Evolutionary conservation across 2,113 vertebrate species (phyloP).

Genomic region (Pelusios castaneus): DNA sequence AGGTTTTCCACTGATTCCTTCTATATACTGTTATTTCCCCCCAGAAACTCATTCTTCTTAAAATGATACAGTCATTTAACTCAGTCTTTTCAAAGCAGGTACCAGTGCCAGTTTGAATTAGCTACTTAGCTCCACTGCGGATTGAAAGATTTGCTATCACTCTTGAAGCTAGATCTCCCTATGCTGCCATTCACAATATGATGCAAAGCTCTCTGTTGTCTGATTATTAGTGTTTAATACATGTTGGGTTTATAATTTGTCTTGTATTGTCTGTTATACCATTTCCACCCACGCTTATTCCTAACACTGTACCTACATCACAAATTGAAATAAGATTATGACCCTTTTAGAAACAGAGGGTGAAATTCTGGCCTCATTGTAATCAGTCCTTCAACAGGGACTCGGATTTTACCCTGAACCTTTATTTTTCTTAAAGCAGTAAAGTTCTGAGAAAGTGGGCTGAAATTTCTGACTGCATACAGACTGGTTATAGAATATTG

Average conservation of each 20-base stretch:
- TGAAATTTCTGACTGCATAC: neutral
- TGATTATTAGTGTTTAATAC: neutral
- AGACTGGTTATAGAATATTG: neutral
- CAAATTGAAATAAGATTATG: neutral
- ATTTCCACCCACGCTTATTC: neutral
- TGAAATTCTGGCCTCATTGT: neutral
- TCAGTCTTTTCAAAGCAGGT: neutral
- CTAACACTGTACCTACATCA: constrained; percentile 2
- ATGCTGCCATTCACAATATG: constrained; percentile 3
- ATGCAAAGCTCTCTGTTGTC: neutral
- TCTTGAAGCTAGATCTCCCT: constrained; percentile 14
- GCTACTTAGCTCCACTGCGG: neutral
- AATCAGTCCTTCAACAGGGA: neutral
- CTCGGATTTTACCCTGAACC: neutral
- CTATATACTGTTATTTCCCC: neutral
- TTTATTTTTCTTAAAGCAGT: neutral
- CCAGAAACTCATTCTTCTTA: accelerated
- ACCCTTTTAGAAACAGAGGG: neutral
- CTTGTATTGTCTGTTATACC: neutral
- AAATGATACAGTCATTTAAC: neutral
- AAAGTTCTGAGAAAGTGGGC: neutral
- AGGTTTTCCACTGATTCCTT: neutral
- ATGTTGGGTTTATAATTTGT: neutral
- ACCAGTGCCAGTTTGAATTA: constrained; percentile 43
- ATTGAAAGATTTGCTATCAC: neutral